A percentile compares a stretch with the other conserved stretches of the same genome.
Conservation (phyloP, 2,888 invertebrate genomes). For the Lepidocyrtinus sp. region DNA sequence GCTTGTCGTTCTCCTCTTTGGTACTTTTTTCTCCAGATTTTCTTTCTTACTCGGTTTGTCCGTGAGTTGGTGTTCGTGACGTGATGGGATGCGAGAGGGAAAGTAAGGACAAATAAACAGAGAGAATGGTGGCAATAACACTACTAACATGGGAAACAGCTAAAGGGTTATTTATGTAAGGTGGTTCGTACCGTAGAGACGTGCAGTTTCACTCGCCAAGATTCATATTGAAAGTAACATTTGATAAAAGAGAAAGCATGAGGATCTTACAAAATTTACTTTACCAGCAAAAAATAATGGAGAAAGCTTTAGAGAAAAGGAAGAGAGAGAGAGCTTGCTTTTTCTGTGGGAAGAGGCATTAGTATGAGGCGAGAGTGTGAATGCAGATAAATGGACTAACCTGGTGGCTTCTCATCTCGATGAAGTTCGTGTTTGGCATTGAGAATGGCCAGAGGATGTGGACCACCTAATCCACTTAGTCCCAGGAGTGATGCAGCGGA, state of each 20-base stretch:
- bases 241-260: too few species aligned
- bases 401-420: slow-evolving; percentile 76
- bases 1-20: slow-evolving; percentile 38
- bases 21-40: slow-evolving; percentile 29
- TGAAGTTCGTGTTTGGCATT: slow-evolving; percentile 85
- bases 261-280: too few species aligned
- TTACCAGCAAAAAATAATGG: too few species aligned
- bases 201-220: too few species aligned
- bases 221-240: too few species aligned
- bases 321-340: slow-evolving; percentile 31
- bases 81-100: slow-evolving; percentile 32
- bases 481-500: slow-evolving; percentile 75
- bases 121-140: slow-evolving; percentile 45
- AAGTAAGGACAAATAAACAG: slow-evolving; percentile 47
- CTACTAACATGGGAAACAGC: slow-evolving; percentile 4
- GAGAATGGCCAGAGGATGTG: slow-evolving; percentile 80
- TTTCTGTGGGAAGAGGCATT: slow-evolving; percentile 33
- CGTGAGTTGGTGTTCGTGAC: slow-evolving; percentile 27
- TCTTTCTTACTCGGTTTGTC: slow-evolving; percentile 14
- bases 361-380: slow-evolving; percentile 54
- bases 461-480: slow-evolving; percentile 77
- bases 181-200: not conserved
- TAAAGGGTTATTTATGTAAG: slow-evolving; percentile 38
- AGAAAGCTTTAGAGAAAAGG: not conserved
- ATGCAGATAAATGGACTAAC: slow-evolving; percentile 59